Conservation (phyloP, 2,113 vertebrate genomes). For the Hystrix cristata region DNA sequence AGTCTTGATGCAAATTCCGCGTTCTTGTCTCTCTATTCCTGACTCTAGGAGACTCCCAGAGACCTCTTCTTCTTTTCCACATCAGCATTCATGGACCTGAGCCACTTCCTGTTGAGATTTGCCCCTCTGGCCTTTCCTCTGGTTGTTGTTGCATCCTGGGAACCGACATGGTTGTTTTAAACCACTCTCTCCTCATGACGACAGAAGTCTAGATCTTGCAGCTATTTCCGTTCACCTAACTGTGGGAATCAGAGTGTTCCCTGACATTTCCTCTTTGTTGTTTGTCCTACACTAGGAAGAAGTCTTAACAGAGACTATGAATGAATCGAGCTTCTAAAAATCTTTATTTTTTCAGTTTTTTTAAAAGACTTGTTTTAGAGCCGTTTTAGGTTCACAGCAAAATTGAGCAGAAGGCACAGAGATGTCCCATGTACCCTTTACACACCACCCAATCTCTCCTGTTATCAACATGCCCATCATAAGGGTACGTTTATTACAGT, state of each 20-base stretch:
- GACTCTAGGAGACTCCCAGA: not conserved
- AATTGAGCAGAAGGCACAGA: not conserved
- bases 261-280: not conserved
- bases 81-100: not conserved
- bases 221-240: not conserved
- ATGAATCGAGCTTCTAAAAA: not conserved
- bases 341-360: not conserved
- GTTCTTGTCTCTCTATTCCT: not conserved
- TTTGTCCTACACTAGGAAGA: not conserved
- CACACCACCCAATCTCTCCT: not conserved
- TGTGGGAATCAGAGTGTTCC: not conserved
- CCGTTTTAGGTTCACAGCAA: not conserved
- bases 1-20: not conserved
- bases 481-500: too few species aligned
- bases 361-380: not conserved
- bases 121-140: not conserved
- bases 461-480: rapidly evolving
- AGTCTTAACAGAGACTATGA: not conserved
- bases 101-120: not conserved
- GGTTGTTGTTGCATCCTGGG: not conserved
- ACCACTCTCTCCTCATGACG: not conserved
- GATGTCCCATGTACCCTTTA: rapidly evolving
- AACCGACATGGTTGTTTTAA: not conserved
- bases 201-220: not conserved
- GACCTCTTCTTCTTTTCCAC: not conserved